A percentile compares a stretch with the other conserved stretches of the same genome.
Conservation (phyloP, 2,113 vertebrate species). For the Petaurus breviceps region DNA sequence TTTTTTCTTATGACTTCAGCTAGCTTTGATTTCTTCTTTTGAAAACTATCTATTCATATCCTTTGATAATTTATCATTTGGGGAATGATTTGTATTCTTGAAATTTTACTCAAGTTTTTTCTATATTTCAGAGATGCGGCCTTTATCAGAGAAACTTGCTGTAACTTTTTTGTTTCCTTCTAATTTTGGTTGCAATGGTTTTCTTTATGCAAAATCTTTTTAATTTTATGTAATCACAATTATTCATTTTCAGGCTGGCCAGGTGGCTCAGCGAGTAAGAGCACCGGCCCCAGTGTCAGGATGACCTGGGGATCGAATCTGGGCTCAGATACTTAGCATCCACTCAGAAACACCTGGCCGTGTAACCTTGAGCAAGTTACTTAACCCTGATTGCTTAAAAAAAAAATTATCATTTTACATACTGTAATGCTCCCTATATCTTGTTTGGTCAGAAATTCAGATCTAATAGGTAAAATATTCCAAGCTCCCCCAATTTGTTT, state of each 20-base stretch:
- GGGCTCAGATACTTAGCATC: no score
- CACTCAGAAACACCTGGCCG: no score
- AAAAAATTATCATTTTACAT: not conserved
- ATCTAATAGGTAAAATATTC: not conserved
- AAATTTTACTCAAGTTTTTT: not conserved
- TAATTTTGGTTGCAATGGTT: not conserved
- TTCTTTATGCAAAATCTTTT: not conserved
- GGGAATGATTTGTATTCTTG: not conserved
- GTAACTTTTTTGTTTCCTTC: not conserved
- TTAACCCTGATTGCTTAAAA: no score
- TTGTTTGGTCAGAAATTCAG: not conserved
- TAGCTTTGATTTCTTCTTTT: not conserved
- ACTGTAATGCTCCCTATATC: not conserved
- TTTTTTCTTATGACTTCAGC: not conserved
- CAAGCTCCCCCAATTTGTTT: not conserved
- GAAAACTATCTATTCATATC: not conserved
- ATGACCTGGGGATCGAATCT: no score
- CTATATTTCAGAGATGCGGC: not conserved
- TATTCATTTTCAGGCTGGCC: no score
- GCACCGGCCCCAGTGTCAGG: no score
- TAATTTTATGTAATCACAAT: not conserved
- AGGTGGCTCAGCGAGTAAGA: no score
- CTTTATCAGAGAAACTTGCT: not conserved
- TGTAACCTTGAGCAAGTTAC: no score
- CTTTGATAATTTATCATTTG: no score